Base-by-base conservation (phyloP, 2,888 invertebrate genomes). In the Ecliptopera silaceata region DNA sequence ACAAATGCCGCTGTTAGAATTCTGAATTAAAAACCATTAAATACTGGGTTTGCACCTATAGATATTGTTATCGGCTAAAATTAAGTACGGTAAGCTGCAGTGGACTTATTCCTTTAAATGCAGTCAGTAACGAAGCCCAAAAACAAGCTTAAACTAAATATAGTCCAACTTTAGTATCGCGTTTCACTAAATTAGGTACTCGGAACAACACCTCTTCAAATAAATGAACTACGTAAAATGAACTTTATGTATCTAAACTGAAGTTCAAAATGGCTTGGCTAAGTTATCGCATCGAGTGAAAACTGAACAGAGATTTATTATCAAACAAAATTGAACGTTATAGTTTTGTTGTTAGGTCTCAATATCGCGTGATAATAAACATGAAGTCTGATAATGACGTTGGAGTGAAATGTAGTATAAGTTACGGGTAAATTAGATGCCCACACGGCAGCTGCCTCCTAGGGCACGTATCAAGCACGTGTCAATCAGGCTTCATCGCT, bases 401-500 rank as follows among this genome's bases (percentile, higher is more conserved):
- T 10, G n/a, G 17, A 29, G 29, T 32, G 26, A 29, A 36, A 45
- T 15, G 10, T 38, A 1, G 10, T 32, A 17, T 31, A 13, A 15
- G 29, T n/a, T 44, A 43, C 26, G 20, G 22, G 36, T 39, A 49
- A 49, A 56, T 56, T 22, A 56, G 32, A 22, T 49, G 20, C 13
- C 44, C 15, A 10, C 17, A 20, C 11, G 36, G 42, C 42, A 43
- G 42, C 48, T 53, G 51, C 50, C 50, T 50, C 32, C 18, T 17
- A 17, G 39, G 39, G 39, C n/a, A 32, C 44, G 49, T 49, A 56
- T 56, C 55, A 56, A 56, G 39, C n/a, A 32, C 44, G 49, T 49
- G 49, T 56, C 55, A 56, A 56, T 55, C 55, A 55, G 26, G 47
- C 42, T 39, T 42, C 53, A 53, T 32, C 44, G 38, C 47, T 55